A percentile compares a stretch with the other conserved stretches of the same genome.
Conservation (phyloP, 1,140 invertebrate species). For the Copidosoma floridanum region DNA sequence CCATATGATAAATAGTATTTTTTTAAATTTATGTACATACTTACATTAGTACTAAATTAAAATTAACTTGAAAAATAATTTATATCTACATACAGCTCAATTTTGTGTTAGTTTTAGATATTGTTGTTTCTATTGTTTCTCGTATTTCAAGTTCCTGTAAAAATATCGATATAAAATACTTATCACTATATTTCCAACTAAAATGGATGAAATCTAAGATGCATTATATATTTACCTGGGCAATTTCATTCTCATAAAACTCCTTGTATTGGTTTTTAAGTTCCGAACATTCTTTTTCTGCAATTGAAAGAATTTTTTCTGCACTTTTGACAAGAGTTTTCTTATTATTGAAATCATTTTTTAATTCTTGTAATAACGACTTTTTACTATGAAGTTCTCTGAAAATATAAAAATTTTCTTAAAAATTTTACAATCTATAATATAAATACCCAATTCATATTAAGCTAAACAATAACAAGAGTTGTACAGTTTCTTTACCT, state of each 20-base stretch:
- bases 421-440: neutral
- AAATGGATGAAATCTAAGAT: too few relatives aligned
- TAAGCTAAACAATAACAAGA: slow-evolving; percentile 21
- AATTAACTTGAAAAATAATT: too few relatives aligned
- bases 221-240: too few relatives aligned
- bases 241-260: slow-evolving; percentile 26
- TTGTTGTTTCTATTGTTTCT: too few relatives aligned
- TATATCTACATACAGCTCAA: too few relatives aligned
- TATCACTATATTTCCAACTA: too few relatives aligned
- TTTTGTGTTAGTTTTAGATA: too few relatives aligned
- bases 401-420: neutral
- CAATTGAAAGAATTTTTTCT: slow-evolving; percentile 9
- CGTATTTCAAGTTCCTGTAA: too few relatives aligned
- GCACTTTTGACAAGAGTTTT: slow-evolving; percentile 24
- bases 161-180: too few relatives aligned
- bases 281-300: slow-evolving; percentile 16
- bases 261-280: slow-evolving; percentile 20
- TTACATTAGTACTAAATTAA: too few relatives aligned
- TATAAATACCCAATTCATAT: neutral
- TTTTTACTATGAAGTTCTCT: slow-evolving; percentile 13
- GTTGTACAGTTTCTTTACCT: slow-evolving; percentile 9
- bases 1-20: too few relatives aligned
- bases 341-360: slow-evolving; percentile 23
- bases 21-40: too few relatives aligned
- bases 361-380: slow-evolving; percentile 12